These are phyloP conservation scores for Asteroscopus sphinx DNA, from an alignment of 2,888 invertebrate genomes.

Conservation along the genomic window DNA sequence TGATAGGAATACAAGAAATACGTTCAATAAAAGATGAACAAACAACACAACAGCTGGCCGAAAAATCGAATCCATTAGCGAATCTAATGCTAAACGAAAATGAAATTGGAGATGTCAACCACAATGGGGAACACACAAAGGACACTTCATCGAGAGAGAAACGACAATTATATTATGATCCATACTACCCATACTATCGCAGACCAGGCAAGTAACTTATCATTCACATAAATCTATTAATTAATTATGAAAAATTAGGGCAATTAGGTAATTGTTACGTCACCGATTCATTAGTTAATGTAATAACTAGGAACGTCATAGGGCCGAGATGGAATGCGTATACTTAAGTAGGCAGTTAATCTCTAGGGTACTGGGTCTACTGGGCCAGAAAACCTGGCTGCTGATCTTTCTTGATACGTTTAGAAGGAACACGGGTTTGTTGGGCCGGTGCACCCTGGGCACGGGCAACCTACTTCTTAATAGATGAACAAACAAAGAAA, in stretches of 20 bases:
- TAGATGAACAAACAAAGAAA: no score
- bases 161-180: slow-evolving; percentile 63
- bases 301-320: not conserved
- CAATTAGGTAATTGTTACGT: not conserved
- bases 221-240: slow-evolving; percentile 5
- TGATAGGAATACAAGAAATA: slow-evolving; percentile 49
- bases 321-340: no score
- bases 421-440: no score
- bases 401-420: no score
- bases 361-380: no score
- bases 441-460: no score
- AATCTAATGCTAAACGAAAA: slow-evolving; percentile 62
- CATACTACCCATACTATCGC: slow-evolving; percentile 58
- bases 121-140: slow-evolving; percentile 47
- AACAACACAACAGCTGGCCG: slow-evolving; percentile 42
- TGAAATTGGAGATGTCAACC: slow-evolving; percentile 53
- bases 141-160: slow-evolving; percentile 63
- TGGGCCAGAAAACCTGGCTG: no score
- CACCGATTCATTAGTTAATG: not conserved
- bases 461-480: no score
- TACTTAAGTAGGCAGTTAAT: no score
- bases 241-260: no score
- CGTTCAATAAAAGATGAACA: slow-evolving; percentile 44
- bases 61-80: slow-evolving; percentile 63
- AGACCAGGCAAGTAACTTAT: slow-evolving; percentile 56